These are phyloP conservation scores for Syrmaticus mikado DNA, from an alignment of 2,113 vertebrate genomes.

Conservation along the genomic window DNA sequence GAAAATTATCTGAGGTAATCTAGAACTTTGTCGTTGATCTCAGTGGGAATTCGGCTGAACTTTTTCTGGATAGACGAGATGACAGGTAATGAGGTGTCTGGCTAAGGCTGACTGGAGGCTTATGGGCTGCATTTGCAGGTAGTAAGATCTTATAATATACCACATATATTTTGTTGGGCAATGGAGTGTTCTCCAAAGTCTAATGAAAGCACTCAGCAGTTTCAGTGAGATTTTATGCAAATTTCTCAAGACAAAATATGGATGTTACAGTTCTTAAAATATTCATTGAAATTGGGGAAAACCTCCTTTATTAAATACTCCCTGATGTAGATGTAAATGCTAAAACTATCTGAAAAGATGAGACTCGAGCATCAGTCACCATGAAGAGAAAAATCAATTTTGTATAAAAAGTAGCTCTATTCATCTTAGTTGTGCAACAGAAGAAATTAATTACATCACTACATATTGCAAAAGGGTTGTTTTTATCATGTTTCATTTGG, in stretches of 20 bases:
- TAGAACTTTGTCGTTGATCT: constrained; percentile 10
- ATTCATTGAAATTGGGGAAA: not conserved
- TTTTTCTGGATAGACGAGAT: not conserved
- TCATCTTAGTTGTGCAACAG: not conserved
- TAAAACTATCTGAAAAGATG: not conserved
- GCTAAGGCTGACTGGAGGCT: not conserved
- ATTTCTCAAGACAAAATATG: not conserved
- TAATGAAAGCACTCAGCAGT: not conserved
- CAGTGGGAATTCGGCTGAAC: not conserved
- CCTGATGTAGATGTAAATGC: not conserved
- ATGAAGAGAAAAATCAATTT: constrained; percentile 25
- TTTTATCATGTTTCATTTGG: not conserved
- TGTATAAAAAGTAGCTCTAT: not conserved
- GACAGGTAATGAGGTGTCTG: not conserved
- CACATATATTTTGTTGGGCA: not conserved
- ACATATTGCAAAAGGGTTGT: not conserved
- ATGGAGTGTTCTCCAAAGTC: not conserved
- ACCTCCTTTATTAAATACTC: not conserved
- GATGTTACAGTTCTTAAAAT: not conserved
- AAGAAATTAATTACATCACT: constrained; percentile 5
- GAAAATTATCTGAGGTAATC: not conserved
- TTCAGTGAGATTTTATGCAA: not conserved
- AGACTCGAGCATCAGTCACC: not conserved
- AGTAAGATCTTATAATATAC: not conserved
- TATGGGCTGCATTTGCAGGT: not conserved